Base-by-base conservation (phyloP, 1,140 invertebrate genomes). In the Camponotus vicinus region DNA sequence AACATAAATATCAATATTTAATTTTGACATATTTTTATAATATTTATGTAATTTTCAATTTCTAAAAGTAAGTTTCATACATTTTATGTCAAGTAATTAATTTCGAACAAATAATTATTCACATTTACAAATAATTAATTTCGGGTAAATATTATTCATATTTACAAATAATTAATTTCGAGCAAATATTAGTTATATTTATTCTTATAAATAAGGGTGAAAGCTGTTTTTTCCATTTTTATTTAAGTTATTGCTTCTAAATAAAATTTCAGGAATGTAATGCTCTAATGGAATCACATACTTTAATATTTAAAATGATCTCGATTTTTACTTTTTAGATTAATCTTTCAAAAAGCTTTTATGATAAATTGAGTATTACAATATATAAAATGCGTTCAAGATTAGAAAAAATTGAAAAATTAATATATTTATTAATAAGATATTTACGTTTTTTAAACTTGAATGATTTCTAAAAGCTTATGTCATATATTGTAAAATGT, bases 221-320 rank as follows among this genome's bases (percentile, higher is more conserved):
- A 27, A 27, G 21, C 4, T 32, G 5, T 63, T 42, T 57, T n/a
- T 57, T n/a, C n/a, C 1, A 27, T 27, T n/a, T 61, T 27, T 61
- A 61, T 61, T 63, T 8, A 59, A 9, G 8, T 59, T 59, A 8
- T 15, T n/a, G 3, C 21, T 59, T 59, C 7, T 2, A 59, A 9
- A 21, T 59, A 21, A 3, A 55, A 15, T 52, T 59, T 59, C n/a
- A 59, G 7, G 9, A 66, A 66, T 69, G 21, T 69, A 69, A 45
- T 45, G 18, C 21, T 6, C 55, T 57, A 80, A 70, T 9, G 45
- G 15, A 70, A 34, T 15, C 6, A 37, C 13, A 49, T 52, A 52
- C 13, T 8, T 55, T 55, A 80, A 55, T 80, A 37, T 69, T 79
- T 79, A 55, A 79, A 37, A 27, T 11, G 13, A 55, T 37, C 37